These are phyloP conservation scores for Triplophysa siluroides DNA, from an alignment of 2,113 vertebrate genomes.

Conservation along the genomic window DNA sequence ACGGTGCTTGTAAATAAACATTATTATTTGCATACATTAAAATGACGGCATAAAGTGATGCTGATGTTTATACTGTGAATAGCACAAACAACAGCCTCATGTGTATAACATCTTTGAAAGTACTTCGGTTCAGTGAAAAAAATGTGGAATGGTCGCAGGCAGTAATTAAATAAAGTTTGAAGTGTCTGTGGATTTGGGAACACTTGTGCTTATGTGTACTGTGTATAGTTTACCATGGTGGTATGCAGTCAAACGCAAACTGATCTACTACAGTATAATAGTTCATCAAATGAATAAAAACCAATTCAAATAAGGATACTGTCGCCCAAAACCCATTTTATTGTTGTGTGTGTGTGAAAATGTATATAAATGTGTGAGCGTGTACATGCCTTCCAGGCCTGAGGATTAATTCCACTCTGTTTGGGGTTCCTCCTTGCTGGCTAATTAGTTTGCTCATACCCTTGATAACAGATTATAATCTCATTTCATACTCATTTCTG, in stretches of 20 bases:
- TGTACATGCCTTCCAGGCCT: neutral
- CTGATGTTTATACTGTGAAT: no score
- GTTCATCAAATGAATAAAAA: no score
- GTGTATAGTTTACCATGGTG: no score
- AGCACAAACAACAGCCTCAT: no score
- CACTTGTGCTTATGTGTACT: neutral
- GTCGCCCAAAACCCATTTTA: neutral
- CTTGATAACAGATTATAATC: constrained; percentile 50
- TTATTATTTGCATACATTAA: no score
- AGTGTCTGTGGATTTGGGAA: neutral
- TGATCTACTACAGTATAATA: no score
- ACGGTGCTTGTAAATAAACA: no score
- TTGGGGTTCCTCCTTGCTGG: constrained; percentile 7
- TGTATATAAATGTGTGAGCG: neutral
- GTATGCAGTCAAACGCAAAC: no score
- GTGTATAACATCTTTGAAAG: no score
- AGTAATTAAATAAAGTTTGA: neutral
- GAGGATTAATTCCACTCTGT: constrained; percentile 19
- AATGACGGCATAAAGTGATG: no score
- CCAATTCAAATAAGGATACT: neutral
- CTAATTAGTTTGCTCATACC: constrained; percentile 47
- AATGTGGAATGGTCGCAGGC: no score
- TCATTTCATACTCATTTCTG: constrained; percentile 37
- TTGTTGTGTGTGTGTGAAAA: neutral
- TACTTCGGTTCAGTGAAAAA: no score